Base-by-base conservation (phyloP, 2,113 vertebrate genomes). In the Spilogale gracilis region DNA sequence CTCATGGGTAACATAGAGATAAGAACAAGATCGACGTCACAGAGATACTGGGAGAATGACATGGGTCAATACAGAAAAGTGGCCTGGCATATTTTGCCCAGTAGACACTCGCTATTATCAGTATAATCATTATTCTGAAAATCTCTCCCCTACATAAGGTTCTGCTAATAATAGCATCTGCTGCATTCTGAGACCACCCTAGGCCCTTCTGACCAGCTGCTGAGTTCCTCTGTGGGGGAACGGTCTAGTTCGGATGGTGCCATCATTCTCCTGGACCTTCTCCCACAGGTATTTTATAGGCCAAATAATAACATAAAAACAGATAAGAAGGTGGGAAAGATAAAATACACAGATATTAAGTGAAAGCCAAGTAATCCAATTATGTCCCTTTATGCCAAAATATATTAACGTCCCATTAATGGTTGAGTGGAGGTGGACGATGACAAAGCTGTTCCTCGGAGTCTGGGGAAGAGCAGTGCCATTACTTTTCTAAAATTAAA, bases 401-500 rank as follows among this genome's bases (percentile, higher is more conserved):
- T 87, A 82, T 5, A 84, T 98, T 96, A 91, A 95, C 76, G 58
- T 97, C 79, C 94, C 69, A 76, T 61, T 93, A 83, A 73, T 4
- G 2, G 1, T 48, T 95, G 78, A 13, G 71, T 86, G 14, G 84
- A 95, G 73, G 92, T 52, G 7, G 52, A 94, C 13, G 60, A 88
- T 50, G 94, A 85, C 83, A 88, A 60, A 69, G 69, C 65, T 85
- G 1, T 73, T 76, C 92, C 65, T 58, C 32, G 61, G 88, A 89
- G 88, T 82, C 92, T 86, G 88, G 81, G 60, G 88, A 97, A 89
- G 0, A 94, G 87, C 83, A 32, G 0, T 73, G 80, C 69, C 92
- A 96, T 96, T 96, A 96, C 76, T 90, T 91, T 97, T 78, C 96
- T 85, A 96, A 97, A 96, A 96, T 96, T 96, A 89, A 54, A 95